Evolutionary conservation across 2,888 invertebrate genomes (phyloP).

Genomic region (Caenorhabditis doughertyi): DNA sequence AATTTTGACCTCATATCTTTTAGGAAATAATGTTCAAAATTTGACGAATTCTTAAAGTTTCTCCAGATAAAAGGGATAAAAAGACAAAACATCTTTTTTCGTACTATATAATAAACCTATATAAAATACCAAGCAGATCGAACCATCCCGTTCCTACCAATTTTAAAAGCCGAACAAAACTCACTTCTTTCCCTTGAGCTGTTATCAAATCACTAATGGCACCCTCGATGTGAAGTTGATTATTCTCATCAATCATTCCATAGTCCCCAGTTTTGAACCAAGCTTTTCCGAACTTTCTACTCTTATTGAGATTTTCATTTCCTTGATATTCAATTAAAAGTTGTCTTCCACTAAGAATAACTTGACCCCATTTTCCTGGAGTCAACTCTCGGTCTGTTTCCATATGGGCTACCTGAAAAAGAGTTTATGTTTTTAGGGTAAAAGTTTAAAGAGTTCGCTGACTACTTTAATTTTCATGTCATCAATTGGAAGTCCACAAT

Average conservation of each 20-base stretch:
- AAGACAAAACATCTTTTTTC: too few relatives aligned
- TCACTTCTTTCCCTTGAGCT: conserved; percentile 27
- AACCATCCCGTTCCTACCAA: too few relatives aligned
- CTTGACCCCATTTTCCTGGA: conserved; percentile 54
- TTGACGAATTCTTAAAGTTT: too few relatives aligned
- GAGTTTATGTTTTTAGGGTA: background rate
- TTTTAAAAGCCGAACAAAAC: too few relatives aligned
- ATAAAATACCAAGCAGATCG: too few relatives aligned
- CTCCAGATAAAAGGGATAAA: too few relatives aligned
- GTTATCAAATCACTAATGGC: conserved; percentile 35
- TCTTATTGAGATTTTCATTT: conserved; percentile 1
- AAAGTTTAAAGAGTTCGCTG: background rate
- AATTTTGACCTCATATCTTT: too few relatives aligned
- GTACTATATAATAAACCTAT: too few relatives aligned
- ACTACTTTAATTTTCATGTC: conserved; percentile 64
- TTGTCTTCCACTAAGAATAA: conserved; percentile 45
- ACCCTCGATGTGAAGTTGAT: conserved; percentile 54
- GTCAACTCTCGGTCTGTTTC: conserved; percentile 52
- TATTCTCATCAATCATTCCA: conserved; percentile 64
- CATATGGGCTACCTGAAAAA: conserved; percentile 46
- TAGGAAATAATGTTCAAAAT: too few relatives aligned
- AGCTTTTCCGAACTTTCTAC: conserved; percentile 11
- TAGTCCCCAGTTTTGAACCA: conserved; percentile 65
- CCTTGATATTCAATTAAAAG: conserved; percentile 29
- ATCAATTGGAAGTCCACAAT: conserved; percentile 57